Base-by-base conservation (phyloP, 2,113 vertebrate species). In the Antigone vipio region DNA sequence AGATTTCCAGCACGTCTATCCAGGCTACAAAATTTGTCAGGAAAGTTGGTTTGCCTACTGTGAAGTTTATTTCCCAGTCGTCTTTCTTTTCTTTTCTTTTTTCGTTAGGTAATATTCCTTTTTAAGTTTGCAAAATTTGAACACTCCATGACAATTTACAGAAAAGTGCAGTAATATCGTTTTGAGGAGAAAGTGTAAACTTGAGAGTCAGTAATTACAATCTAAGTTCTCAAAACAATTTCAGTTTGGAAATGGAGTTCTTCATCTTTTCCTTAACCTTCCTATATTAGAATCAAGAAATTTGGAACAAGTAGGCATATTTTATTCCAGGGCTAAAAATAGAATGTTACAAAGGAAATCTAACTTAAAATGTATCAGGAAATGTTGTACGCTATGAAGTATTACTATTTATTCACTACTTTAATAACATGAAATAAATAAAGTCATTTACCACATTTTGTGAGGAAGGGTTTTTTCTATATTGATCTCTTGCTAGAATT, bases 401-500 rank as follows among this genome's bases (percentile, higher is more conserved):
- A 47, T 56, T 53, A n/a, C 17, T 49, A 19, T 50, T 74, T 42
- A 26, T 56, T 71, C 23, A 32, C 11, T 4, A 8, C 24, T 86
- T 79, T 9, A 26, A 12, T 12, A 76, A 47, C 1, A 1, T 5
- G 18, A 95, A 38, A 85, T 21, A 67, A 94, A 83, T 27, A 11
- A 19, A 80, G 63, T 53, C 23, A 91, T 86, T 94, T 96, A 99
- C 99, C 98, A 77, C 69, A 66, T 98, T 76, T 67, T 98, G 92
- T 24, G 98, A 76, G 17, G 98, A 98, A 5, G 99, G 99, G 85
- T 99, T 99, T 95, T 99, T 99, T 80, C 99, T 98, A 67, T 99
- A 99, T 62, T 99, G 99, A 53, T 99, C 99, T 94, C 99, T 98
- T 67, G 99, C 98, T 27, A 99, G 98, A 89, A 99, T 99, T 81